Evolutionary conservation across 2,888 invertebrate species (phyloP), one percentile per base, ranked within the genome.

Genomic region (Linyphia triangularis): DNA sequence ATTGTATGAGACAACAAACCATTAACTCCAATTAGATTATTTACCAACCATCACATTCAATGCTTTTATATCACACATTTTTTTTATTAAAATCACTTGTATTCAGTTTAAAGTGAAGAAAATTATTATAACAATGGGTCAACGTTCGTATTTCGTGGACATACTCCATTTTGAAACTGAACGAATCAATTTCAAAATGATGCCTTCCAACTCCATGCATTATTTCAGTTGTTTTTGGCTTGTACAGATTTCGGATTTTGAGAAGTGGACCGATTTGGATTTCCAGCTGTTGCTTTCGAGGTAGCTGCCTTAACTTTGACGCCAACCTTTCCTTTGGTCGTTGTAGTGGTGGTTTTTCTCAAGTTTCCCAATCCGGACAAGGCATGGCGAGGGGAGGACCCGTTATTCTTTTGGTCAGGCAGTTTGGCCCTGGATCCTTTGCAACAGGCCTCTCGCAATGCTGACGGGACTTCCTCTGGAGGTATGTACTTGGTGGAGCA

Each of bases 401-500:
- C 26, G 43, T 61, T 72, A 59, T 81, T 81, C 33, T n/a, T 24
- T 16, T 51, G 51, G 13, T 51, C 16, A 1, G 28, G 26, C 22
- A 79, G 51, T 51, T 51, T 79, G 5, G 70, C 70, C 4, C 82
- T 26, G 9, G 63, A 61, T 6, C 82, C 82, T 9, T 61, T 88
- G 57, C 75, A 75, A 26, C 73, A 77, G 6, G 51, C 40, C n/a
- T 88, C 89, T 40, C 70, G 22, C 0, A 85, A 24, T 4, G 43
- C 75, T 1, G 43, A 28, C 13, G 89, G 88, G 24, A 90, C 81
- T 0, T 79, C 81, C 2, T 78, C 82, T 4, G 75, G n/a, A 3
- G 90, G 86, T 89, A 96, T 94, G 73, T 95, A 94, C 72, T 96
- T 96, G 37, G 95, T 95, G 88, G 95, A 94, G 91, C 95, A 95